Base-by-base conservation (phyloP, 2,797 vertebrate species). In the Dendrocincla fuliginosa region DNA sequence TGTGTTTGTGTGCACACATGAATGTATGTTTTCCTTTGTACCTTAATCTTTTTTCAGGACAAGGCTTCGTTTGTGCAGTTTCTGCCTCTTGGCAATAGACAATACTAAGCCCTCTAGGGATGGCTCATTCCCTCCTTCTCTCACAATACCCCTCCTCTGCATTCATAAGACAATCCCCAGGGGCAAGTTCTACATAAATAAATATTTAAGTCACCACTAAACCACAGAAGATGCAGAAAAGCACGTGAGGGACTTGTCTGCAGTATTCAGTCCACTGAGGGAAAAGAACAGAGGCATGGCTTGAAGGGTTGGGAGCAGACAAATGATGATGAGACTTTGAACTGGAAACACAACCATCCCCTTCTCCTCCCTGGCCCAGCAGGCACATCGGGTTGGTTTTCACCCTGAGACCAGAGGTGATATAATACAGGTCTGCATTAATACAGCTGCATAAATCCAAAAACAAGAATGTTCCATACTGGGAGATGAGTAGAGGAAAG, bases 181-280 rank as follows among this genome's bases (percentile, higher is more conserved):
- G 78, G 77, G 49, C 30, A 92, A 87, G 27, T 93, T 90, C 71
- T 80, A 94, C 60, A 96, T 74, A 95, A 95, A 94, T 92, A 91
- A 91, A 96, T 94, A 86, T 94, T 95, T 93, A 92, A 96, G 82
- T 41, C 93, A 50, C n/a, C 77, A 85, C 28, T 60, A 77, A 71
- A 39, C 17, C 56, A 87, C 33, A 30, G 41, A 78, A 78, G 71
- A 80, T 35, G 16, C 8, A 55, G 73, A 59, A 87, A 90, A 84
- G 39, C 46, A 74, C 2, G 2, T 8, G 12, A 79, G 65, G 37
- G 28, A 91, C 30, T 61, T 68, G 59, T 46, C 49, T 95, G 63
- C 71, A 42, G 65, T 89, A 88, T 89, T 61, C 67, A 78, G 52
- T 42, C 52, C 56, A 74, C 42, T 69, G 71, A 65, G 52, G 63